A percentile compares a stretch with the other conserved stretches of the same genome.
Evolutionary conservation across 2,797 vertebrate species (phyloP).

Genomic region (Leuciscus waleckii): DNA sequence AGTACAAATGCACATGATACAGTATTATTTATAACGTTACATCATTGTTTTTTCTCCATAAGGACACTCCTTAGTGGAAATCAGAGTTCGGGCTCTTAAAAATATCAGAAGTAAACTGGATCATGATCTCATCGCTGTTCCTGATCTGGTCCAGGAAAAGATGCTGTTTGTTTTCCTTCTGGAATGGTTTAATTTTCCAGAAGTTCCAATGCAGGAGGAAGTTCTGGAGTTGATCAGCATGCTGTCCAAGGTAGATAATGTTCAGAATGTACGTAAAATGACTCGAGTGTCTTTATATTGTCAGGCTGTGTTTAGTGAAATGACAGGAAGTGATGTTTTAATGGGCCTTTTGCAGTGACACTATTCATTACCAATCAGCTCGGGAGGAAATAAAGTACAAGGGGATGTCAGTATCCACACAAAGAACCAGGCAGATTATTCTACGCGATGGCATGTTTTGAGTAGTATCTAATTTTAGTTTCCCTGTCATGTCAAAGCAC

Average conservation of each 20-base stretch:
- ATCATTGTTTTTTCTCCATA: not conserved
- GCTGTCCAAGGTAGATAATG: conserved; percentile 83
- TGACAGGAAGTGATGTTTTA: conserved; percentile 31
- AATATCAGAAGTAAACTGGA: conserved; percentile 88
- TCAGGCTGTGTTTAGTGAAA: not conserved
- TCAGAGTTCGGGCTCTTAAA: conserved; percentile 88
- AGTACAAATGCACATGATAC: conserved; percentile 39
- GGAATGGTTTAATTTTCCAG: conserved; percentile 95
- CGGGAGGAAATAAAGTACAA: not conserved
- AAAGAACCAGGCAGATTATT: conserved; percentile 1
- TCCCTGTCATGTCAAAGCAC: conserved; percentile 75
- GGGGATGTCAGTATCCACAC: conserved; percentile 9
- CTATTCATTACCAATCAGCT: conserved; percentile 17
- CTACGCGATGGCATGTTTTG: conserved; percentile 22
- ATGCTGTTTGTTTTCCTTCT: conserved; percentile 85
- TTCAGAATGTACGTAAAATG: not conserved
- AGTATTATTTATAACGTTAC: not conserved
- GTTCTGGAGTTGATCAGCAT: conserved; percentile 82
- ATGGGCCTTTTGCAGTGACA: not conserved
- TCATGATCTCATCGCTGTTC: conserved; percentile 81
- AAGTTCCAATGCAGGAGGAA: conserved; percentile 87
- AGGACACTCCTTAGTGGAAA: conserved; percentile 93
- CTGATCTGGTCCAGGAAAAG: conserved; percentile 87
- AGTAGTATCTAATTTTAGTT: conserved; percentile 25
- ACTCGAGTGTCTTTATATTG: not conserved